Base-by-base conservation (phyloP, 2,113 vertebrate genomes). In the Panurus biarmicus region DNA sequence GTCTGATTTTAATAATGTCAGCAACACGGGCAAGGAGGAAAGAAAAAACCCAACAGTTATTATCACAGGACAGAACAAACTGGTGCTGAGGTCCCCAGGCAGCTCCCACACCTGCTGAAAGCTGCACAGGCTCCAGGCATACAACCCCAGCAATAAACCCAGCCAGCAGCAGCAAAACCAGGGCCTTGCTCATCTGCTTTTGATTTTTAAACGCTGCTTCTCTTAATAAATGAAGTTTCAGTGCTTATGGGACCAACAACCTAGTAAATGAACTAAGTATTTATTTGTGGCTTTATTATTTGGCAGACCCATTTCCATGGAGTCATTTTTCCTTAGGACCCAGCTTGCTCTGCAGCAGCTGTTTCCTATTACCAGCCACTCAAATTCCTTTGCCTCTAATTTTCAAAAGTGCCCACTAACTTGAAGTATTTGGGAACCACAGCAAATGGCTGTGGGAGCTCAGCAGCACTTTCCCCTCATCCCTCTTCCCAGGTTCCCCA, bases 281-380 rank as follows among this genome's bases (percentile, higher is more conserved):
- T 95, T 95, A 93, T 94, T 93, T 94, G 87, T 85, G 82, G 85
- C 81, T 95, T 90, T 91, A 94, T 90, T 90, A 89, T 82, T 94
- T 29, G 1, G 72, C 85, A 93, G 89, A 80, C 60, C 67, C 26
- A 73, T 80, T 85, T 65, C 80, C 72, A 83, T 5, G 12, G 85
- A 88, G 69, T 24, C 1, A 0, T 38, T 89, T 76, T 44, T 96
- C 53, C 85, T 48, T 3, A 42, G 78, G 65, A 83, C 40, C 18
- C 71, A 56, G 92, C 38, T 22, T 62, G 62, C 56, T 87, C 56
- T 44, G 89, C 82, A 95, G 75, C 94, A 95, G 89, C 83, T 94
- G 91, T n/a, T 90, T 88, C 45, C 85, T 45, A 71, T 94, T 88
- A 89, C 33, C 12, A 91, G 45, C 62, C 62, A 78, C 87, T 89